Conservation (phyloP, 2,797 vertebrate genomes). For the Ispidina lecontei region DNA sequence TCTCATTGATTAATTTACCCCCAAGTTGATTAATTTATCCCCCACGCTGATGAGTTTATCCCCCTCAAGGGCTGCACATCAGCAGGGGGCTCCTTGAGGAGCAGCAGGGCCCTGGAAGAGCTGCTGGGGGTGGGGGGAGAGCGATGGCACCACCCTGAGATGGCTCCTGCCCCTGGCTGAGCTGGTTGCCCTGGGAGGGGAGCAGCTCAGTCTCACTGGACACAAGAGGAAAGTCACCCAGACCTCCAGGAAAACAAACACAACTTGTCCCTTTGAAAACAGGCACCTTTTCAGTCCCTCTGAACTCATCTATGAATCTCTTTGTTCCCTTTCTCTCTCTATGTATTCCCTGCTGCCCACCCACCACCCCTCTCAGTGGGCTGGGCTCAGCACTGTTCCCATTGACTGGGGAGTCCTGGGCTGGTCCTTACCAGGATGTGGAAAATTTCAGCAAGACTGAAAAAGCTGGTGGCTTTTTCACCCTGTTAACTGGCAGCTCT, state of each 20-base stretch:
- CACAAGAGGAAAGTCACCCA: background rate
- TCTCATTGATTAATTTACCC: background rate
- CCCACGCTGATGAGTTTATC: background rate
- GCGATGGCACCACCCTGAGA: no score
- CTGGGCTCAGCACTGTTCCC: background rate
- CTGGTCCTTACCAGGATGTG: background rate
- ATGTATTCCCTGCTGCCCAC: background rate
- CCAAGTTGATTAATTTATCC: background rate
- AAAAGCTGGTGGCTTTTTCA: background rate
- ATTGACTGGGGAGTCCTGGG: background rate
- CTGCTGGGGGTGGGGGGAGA: no score
- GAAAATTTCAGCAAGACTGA: background rate
- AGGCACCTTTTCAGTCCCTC: background rate
- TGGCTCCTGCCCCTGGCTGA: rapidly evolving
- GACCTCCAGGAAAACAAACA: background rate
- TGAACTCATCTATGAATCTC: background rate
- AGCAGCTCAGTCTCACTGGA: background rate
- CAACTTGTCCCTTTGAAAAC: background rate
- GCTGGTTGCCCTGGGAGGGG: background rate
- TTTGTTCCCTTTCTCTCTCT: background rate
- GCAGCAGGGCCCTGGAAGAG: background rate
- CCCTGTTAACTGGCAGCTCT: background rate
- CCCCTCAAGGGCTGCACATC: rapidly evolving
- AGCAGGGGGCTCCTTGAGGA: background rate
- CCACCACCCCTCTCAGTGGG: rapidly evolving